phyloP scores from a whole-genome alignment of 2,113 vertebrate genomes.

The Ammospiza caudacuta region DNA sequence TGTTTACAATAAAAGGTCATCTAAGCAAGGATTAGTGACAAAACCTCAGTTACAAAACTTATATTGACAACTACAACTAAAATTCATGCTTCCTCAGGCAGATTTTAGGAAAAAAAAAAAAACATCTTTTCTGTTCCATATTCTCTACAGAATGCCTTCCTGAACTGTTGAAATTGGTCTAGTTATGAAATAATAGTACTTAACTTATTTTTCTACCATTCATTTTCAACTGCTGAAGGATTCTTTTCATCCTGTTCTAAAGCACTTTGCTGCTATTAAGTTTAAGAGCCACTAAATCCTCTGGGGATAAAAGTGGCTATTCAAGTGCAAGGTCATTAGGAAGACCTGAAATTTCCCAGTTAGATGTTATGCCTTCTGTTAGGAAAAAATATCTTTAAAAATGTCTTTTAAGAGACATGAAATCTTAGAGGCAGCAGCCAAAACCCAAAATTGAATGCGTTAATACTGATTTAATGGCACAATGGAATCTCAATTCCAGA shows the following conservation, averaged over 20 bases:
- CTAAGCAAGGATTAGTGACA: neutral
- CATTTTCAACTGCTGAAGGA: neutral
- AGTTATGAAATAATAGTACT: neutral
- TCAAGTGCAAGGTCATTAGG: conserved; percentile 18
- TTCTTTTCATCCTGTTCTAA: conserved; percentile 11
- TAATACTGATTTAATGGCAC: neutral
- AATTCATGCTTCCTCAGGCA: neutral
- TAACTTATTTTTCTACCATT: neutral
- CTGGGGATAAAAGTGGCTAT: neutral
- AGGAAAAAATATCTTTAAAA: neutral
- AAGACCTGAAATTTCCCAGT: neutral
- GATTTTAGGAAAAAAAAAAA: neutral
- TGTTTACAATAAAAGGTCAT: neutral
- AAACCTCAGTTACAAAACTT: neutral
- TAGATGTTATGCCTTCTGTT: neutral
- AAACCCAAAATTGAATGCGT: neutral
- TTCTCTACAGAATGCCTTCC: neutral
- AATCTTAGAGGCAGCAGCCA: neutral
- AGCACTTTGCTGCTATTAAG: conserved; percentile 4
- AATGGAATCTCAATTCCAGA: neutral
- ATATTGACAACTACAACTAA: neutral
- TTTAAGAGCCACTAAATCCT: neutral
- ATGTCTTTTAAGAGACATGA: neutral
- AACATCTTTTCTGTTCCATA: neutral
- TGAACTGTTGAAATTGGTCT: neutral